Evolutionary conservation across 2,888 invertebrate species (phyloP).

Genomic region (Melanotus villosus): DNA sequence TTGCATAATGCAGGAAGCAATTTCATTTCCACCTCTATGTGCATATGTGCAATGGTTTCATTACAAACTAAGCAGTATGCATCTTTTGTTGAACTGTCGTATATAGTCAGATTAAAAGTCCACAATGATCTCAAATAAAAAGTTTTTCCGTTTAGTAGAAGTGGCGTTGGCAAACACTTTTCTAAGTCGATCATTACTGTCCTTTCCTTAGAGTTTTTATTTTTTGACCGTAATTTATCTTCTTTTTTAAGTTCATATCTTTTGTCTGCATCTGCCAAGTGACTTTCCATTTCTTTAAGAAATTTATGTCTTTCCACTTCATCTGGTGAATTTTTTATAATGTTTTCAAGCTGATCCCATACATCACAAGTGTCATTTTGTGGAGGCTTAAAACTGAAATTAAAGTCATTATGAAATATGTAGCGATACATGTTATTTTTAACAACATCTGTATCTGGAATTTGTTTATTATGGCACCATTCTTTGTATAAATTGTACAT

Average conservation of each 20-base stretch:
- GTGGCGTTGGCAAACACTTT: too few relatives aligned
- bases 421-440: too few relatives aligned
- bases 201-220: too few relatives aligned
- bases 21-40: conserved; percentile 13
- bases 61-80: conserved; percentile 1
- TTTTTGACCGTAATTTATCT: conserved; percentile 34
- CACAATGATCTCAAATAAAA: neutral
- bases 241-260: conserved; percentile 38
- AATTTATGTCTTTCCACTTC: conserved; percentile 18
- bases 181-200: too few relatives aligned
- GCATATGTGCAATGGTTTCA: neutral
- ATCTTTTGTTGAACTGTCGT: neutral
- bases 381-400: neutral
- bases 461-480: too few relatives aligned
- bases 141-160: too few relatives aligned
- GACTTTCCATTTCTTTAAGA: conserved; percentile 28
- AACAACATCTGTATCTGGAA: too few relatives aligned
- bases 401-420: neutral
- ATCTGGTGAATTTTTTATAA: conserved; percentile 9
- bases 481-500: too few relatives aligned
- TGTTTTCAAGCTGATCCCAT: conserved; percentile 23
- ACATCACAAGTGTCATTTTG: neutral
- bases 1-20: neutral
- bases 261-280: conserved; percentile 37
- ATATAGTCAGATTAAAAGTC: neutral